Evolutionary conservation across 2,797 vertebrate genomes (phyloP).

Genomic region (Pantherophis vulpinus): DNA sequence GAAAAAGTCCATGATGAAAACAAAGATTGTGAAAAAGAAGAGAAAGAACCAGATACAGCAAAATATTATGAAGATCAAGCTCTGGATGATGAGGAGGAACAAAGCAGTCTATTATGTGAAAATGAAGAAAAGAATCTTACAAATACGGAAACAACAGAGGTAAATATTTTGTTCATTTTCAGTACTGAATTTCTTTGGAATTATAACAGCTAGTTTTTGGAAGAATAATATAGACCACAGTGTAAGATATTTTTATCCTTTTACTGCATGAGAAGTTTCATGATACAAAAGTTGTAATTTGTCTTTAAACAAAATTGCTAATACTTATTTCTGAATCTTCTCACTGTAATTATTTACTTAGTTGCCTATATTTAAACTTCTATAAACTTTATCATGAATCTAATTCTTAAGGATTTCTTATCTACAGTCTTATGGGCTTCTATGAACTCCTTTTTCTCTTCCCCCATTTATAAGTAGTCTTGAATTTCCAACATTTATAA

Average conservation of each 20-base stretch:
- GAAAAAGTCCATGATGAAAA: neutral
- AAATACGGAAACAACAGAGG: constrained; percentile 46
- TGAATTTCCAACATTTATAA: neutral
- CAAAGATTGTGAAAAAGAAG: neutral
- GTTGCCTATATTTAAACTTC: neutral
- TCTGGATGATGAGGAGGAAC: constrained; percentile 9
- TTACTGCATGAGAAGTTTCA: neutral
- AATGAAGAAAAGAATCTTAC: constrained; percentile 21
- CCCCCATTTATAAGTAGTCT: neutral
- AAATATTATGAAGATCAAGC: neutral
- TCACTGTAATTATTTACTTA: neutral
- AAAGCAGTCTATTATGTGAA: constrained; percentile 29
- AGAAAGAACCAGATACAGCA: neutral
- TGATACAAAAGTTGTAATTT: neutral
- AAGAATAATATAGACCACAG: neutral
- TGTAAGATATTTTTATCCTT: neutral
- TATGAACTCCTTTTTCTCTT: neutral
- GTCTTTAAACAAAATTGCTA: neutral
- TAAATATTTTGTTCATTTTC: constrained; percentile 32
- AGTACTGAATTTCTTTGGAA: neutral
- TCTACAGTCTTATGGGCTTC: neutral
- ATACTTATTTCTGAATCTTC: neutral
- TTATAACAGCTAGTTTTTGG: neutral
- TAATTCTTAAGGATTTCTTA: neutral
- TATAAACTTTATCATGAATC: neutral